Base-by-base conservation (phyloP, 2,113 vertebrate genomes). In the Buteo buteo region DNA sequence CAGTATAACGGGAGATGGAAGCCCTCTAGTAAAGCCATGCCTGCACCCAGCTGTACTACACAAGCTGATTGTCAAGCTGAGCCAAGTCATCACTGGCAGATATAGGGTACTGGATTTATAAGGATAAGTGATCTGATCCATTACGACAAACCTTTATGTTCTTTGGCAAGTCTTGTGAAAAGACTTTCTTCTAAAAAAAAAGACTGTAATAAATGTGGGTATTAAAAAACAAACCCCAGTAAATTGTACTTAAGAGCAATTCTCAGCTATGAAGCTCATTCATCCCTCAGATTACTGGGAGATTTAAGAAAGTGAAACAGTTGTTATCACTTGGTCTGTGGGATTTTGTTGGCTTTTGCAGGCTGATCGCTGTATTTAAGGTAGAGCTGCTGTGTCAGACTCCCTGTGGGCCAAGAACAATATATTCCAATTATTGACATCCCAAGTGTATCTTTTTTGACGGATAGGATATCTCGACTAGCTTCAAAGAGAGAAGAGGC, bases 261-360 rank as follows among this genome's bases (percentile, higher is more conserved):
- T 97, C 82, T 94, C 74, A n/a, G 90, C 59, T 45, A 93, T 1
- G 87, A 96, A 96, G 91, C 70, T 83, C 42, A 26, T 97, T 97
- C 96, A 97, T 97, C 94, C 94, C 91, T 73, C 71, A 92, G 97
- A 98, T 98, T 95, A 96, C 74, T 71, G 31, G 70, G 91, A 97
- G 97, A 96, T 97, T 97, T 97, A 95, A 94, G 90, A 82, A 94
- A 97, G 90, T 92, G 88, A 96, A 96, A 94, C 88, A 93, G 96
- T 98, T 96, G 93, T 96, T 94, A 97, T 96, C 96, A 90, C 97
- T 97, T 88, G 95, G 90, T 92, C 85, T 96, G 59, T 70, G 86
- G 92, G 95, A 97, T 96, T 96, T 94, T 72, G 86, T 83, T 96
- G 95, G 93, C 88, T 97, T 96, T 92, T 91, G 62, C 66, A 93